Percentiles rank a stretch among this genome's conserved stretches.
phyloP scores from a whole-genome alignment of 1,140 invertebrate species.

The Thalassaphorura encarpata region DNA sequence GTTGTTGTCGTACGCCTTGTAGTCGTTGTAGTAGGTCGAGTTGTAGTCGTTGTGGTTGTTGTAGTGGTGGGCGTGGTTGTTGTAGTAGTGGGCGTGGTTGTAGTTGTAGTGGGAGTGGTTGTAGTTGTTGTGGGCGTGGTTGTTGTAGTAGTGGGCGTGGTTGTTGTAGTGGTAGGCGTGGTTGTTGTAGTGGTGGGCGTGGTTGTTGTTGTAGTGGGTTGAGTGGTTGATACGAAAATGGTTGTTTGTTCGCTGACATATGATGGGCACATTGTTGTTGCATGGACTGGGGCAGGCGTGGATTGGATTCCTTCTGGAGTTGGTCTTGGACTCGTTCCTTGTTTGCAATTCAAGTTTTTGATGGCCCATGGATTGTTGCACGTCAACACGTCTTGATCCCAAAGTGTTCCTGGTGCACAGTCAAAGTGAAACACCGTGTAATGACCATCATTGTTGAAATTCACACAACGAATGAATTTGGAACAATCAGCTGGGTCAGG shows the following conservation, averaged over 20 bases:
- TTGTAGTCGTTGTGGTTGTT: slow-evolving; percentile 10
- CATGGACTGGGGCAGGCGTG: slow-evolving; percentile 5
- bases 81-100: slow-evolving; percentile 9
- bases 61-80: slow-evolving; percentile 9
- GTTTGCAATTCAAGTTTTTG: slow-evolving; percentile 10
- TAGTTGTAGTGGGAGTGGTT: slow-evolving; percentile 6
- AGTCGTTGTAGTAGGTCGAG: not conserved
- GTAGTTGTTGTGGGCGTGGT: slow-evolving; percentile 11
- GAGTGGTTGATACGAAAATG: slow-evolving; percentile 1
- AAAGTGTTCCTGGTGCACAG: slow-evolving; percentile 36
- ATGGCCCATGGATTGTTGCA: slow-evolving; percentile 46
- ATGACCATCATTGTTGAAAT: slow-evolving; percentile 46
- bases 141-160: not conserved
- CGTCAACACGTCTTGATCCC: slow-evolving; percentile 36
- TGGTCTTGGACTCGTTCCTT: slow-evolving; percentile 12
- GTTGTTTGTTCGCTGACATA: slow-evolving; percentile 17
- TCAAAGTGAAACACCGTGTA: slow-evolving; percentile 43
- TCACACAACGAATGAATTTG: slow-evolving; percentile 49
- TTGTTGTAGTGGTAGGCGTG: slow-evolving; percentile 11
- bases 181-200: slow-evolving; percentile 11
- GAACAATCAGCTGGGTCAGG: slow-evolving; percentile 48
- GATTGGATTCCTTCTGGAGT: not conserved
- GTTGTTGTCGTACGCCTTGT: not conserved
- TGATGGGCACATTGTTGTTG: slow-evolving; percentile 23
- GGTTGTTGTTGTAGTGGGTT: slow-evolving; percentile 4